Percentiles rank a stretch among this genome's conserved stretches.
phyloP scores from a whole-genome alignment of 2,888 invertebrate species.

The Zygothrica quintamaculata region DNA sequence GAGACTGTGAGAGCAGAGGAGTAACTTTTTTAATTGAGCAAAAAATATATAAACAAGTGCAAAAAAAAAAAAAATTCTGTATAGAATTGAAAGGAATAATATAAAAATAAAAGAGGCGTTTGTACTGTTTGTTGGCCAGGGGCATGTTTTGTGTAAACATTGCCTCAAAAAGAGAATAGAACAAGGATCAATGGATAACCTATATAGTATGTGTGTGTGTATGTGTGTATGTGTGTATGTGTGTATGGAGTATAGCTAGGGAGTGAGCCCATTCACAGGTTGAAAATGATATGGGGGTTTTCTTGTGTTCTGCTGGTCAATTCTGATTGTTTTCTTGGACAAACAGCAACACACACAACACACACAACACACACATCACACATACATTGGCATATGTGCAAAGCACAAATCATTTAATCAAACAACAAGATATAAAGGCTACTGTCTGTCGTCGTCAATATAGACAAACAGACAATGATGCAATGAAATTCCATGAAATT shows the following conservation, averaged over 20 bases:
- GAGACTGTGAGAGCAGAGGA: no score
- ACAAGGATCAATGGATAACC: no score
- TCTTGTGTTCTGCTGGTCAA: slow-evolving; percentile 46
- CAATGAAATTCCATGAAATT: slow-evolving; percentile 58
- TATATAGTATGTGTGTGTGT: no score
- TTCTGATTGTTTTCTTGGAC: slow-evolving; percentile 30
- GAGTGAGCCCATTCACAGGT: slow-evolving; percentile 57
- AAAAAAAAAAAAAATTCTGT: slow-evolving; percentile 48
- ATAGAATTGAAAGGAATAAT: slow-evolving; percentile 10
- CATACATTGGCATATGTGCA: no score
- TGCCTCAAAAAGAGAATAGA: slow-evolving; percentile 36
- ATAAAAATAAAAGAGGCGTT: slow-evolving; percentile 56
- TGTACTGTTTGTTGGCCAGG: slow-evolving; percentile 60
- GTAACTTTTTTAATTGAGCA: slow-evolving; percentile 75
- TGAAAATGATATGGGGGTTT: slow-evolving; percentile 27
- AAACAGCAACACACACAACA: neutral
- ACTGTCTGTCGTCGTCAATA: slow-evolving; percentile 40
- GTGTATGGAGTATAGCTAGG: slow-evolving; percentile 16
- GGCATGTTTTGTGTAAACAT: slow-evolving; percentile 73
- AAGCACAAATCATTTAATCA: slow-evolving; percentile 70
- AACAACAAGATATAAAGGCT: slow-evolving; percentile 43
- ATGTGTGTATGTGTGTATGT: no score
- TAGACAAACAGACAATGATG: slow-evolving; percentile 27
- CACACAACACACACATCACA: slow-evolving; percentile 21
- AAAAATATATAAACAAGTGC: slow-evolving; percentile 80